A percentile compares a stretch with the other conserved stretches of the same genome.
Conservation (phyloP, 2,797 vertebrate genomes). For the Urophycis tenuis region DNA sequence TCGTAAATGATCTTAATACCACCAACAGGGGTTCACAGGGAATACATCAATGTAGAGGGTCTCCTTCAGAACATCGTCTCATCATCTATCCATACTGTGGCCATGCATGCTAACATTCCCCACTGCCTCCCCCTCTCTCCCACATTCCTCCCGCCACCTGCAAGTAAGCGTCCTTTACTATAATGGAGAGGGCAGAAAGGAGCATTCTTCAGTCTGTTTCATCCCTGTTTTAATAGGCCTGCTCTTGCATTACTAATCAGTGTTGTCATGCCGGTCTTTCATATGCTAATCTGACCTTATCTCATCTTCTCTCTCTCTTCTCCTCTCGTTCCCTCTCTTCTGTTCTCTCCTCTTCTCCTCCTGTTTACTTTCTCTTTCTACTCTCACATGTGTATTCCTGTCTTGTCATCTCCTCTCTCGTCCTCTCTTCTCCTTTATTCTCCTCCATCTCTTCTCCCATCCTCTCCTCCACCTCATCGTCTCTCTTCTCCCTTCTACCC, state of each 20-base stretch:
- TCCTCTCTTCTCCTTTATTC: background rate
- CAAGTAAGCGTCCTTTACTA: background rate
- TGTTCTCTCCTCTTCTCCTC: background rate
- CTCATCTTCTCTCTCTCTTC: background rate
- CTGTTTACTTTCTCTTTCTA: background rate
- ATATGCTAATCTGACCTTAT: slow-evolving; percentile 47
- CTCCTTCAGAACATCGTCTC: no score
- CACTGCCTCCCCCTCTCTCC: background rate
- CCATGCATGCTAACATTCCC: background rate
- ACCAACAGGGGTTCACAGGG: background rate
- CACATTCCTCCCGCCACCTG: background rate
- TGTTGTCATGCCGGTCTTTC: slow-evolving; percentile 45
- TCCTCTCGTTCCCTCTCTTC: no score
- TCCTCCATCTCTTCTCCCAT: background rate
- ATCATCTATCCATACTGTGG: background rate
- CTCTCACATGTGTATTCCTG: background rate
- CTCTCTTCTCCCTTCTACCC: background rate
- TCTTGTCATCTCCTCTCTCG: background rate
- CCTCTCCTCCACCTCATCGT: no score
- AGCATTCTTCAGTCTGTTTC: background rate
- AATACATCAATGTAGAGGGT: background rate
- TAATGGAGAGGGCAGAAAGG: slow-evolving; percentile 22
- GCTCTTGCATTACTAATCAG: slow-evolving; percentile 44
- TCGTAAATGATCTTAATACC: no score
- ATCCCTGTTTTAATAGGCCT: slow-evolving; percentile 30